Evolutionary conservation across 2,113 vertebrate species (phyloP).

Genomic region (Malaclemys terrapin): DNA sequence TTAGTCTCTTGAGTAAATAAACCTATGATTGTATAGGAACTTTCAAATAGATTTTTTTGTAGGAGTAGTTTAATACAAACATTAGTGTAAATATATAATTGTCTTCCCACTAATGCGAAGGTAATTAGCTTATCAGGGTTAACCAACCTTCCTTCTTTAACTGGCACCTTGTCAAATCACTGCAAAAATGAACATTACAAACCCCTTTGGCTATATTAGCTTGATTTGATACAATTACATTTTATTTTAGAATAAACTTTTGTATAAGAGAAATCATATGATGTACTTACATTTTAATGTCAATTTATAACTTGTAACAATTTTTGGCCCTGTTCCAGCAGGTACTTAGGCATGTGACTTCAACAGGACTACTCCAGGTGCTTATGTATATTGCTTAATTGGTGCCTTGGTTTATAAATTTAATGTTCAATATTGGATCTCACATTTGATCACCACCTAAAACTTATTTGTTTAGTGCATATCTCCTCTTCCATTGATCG

Average conservation of each 20-base stretch:
- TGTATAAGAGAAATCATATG: background rate
- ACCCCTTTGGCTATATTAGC: background rate
- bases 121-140: background rate
- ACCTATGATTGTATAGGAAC: background rate
- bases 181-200: background rate
- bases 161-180: background rate
- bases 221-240: background rate
- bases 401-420: background rate
- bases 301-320: rapidly evolving
- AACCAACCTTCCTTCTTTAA: background rate
- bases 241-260: background rate
- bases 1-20: background rate
- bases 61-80: background rate
- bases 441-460: background rate
- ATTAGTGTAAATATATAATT: background rate
- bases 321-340: background rate
- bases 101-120: background rate
- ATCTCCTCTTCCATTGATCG: background rate
- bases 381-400: background rate
- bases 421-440: background rate
- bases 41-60: background rate
- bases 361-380: background rate
- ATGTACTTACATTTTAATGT: background rate
- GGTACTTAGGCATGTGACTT: background rate
- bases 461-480: background rate